Conservation (phyloP, 2,888 invertebrate genomes). For the Tiliacea aurago region DNA sequence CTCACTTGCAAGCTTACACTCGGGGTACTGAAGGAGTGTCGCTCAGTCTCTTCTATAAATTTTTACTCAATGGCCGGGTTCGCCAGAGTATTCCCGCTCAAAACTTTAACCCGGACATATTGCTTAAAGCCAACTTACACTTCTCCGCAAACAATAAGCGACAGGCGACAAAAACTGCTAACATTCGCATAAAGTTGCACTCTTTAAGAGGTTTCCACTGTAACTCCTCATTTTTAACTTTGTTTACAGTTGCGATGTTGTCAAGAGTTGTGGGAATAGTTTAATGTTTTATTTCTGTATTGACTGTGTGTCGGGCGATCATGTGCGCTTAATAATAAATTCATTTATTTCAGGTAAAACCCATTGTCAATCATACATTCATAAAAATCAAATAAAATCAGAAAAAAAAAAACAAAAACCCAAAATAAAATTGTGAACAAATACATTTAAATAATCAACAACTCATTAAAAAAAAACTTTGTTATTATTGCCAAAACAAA, state of each 20-base stretch:
- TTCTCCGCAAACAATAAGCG: slow-evolving; percentile 35
- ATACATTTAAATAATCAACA: no score
- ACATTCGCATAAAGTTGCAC: slow-evolving; percentile 53
- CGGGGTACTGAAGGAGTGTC: background rate
- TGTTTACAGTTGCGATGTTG: slow-evolving; percentile 22
- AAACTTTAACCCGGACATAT: slow-evolving; percentile 45
- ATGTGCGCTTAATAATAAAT: background rate
- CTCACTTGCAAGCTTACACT: no score
- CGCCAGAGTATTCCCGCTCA: slow-evolving; percentile 34
- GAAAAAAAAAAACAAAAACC: no score
- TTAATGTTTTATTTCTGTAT: slow-evolving; percentile 45
- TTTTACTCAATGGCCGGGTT: background rate
- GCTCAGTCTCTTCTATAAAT: background rate
- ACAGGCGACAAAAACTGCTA: slow-evolving; percentile 37
- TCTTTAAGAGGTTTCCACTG: slow-evolving; percentile 57
- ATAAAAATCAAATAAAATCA: no score
- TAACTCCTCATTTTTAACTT: slow-evolving; percentile 63
- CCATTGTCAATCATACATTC: no score
- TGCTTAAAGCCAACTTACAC: slow-evolving; percentile 51
- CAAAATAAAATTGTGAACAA: no score
- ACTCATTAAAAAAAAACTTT: no score
- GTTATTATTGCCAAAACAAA: no score
- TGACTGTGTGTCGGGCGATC: background rate
- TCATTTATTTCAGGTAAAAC: no score
- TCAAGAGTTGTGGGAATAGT: slow-evolving; percentile 31